A percentile compares a stretch with the other conserved stretches of the same genome.
These are phyloP conservation scores for Perizoma flavofasciatum DNA, from an alignment of 2,888 invertebrate species.

Conservation along the genomic window DNA sequence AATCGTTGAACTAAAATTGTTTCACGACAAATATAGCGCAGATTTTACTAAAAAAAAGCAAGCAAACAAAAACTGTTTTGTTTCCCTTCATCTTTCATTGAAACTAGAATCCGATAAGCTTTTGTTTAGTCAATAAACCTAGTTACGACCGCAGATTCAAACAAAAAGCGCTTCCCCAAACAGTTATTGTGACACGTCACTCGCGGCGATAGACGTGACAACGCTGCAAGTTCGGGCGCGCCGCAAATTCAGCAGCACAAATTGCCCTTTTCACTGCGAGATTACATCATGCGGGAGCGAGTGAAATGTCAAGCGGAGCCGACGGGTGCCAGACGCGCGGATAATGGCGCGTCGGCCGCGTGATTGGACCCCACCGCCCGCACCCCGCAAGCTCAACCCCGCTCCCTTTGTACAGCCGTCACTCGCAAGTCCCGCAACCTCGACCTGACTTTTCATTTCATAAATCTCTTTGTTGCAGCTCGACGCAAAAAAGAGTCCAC, in stretches of 20 bases:
- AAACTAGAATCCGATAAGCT: constrained; percentile 46
- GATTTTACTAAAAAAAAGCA: too few species aligned
- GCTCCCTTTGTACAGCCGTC: constrained; percentile 79
- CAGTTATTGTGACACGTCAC: constrained; percentile 42
- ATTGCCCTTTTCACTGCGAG: constrained; percentile 84
- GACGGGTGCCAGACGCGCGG: constrained; percentile 83
- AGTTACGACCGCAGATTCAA: constrained; percentile 37
- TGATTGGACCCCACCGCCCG: constrained; percentile 77
- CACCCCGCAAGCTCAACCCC: constrained; percentile 55
- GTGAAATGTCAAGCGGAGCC: constrained; percentile 84
- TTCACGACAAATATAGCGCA: too few species aligned
- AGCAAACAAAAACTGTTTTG: constrained; percentile 1
- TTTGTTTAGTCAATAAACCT: constrained; percentile 40
- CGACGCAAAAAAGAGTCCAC: constrained; percentile 98
- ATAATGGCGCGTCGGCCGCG: constrained; percentile 84
- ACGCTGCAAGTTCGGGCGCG: constrained; percentile 77
- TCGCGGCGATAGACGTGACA: constrained; percentile 77
- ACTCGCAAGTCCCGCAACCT: constrained; percentile 79
- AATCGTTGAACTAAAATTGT: neutral
- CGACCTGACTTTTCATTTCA: constrained; percentile 80
- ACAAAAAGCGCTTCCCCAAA: constrained; percentile 48
- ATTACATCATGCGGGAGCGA: constrained; percentile 84
- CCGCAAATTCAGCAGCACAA: constrained; percentile 83
- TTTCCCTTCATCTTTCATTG: constrained; percentile 12
- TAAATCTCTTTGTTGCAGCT: constrained; percentile 90